Evolutionary conservation across 2,888 invertebrate genomes (phyloP).

Genomic region (Drosophila nigricruria): DNA sequence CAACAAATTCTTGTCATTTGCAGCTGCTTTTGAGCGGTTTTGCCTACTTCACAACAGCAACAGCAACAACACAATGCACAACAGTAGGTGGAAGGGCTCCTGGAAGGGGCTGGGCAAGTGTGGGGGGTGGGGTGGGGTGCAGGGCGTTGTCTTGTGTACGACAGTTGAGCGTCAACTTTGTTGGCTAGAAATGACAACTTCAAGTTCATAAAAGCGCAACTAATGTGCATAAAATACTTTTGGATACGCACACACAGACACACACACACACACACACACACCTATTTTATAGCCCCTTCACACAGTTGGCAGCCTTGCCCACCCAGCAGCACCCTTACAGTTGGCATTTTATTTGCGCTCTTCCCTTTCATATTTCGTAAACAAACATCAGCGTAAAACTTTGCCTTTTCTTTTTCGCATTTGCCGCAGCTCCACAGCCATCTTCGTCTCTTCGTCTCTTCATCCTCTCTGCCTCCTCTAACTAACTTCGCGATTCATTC

Average conservation of each 20-base stretch:
- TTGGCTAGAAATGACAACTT: conserved; percentile 77
- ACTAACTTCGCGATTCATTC: conserved; percentile 6
- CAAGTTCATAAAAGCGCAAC: conserved; percentile 80
- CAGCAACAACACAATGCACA: conserved; percentile 38
- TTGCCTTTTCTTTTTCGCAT: conserved; percentile 49
- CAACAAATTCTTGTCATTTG: conserved; percentile 79
- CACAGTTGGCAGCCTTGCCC: not conserved
- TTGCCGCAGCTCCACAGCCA: conserved; percentile 6
- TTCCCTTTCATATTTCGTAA: conserved; percentile 74
- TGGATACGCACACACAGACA: conserved; percentile 32
- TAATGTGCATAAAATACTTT: conserved; percentile 80
- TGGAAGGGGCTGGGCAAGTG: too few species aligned
- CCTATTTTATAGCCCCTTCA: conserved; percentile 9
- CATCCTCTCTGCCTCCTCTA: not conserved
- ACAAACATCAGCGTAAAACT: conserved; percentile 72
- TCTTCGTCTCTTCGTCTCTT: too few species aligned
- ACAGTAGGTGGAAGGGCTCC: too few species aligned
- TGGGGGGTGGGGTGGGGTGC: not conserved
- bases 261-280: conserved; percentile 13
- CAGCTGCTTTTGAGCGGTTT: conserved; percentile 64
- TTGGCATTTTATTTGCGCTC: conserved; percentile 66
- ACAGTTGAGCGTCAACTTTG: conserved; percentile 66
- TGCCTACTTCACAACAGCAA: conserved; percentile 19
- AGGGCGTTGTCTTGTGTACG: conserved; percentile 21
- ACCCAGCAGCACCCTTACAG: conserved; percentile 11